Evolutionary conservation across 2,797 vertebrate species (phyloP).

Genomic region (Parauchenoglanis ngamensis): DNA sequence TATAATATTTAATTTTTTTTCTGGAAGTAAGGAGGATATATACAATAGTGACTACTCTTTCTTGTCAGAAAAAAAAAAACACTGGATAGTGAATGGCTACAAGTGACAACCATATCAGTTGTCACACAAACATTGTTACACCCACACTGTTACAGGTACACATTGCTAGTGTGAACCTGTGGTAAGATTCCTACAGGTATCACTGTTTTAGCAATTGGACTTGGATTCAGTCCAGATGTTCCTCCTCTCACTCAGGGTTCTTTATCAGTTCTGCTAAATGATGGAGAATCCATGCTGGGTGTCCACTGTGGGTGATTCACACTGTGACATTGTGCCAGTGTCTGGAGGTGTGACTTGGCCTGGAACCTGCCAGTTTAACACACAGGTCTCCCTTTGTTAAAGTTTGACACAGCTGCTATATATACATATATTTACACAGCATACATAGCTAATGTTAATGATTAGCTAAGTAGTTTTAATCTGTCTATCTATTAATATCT

Average conservation of each 20-base stretch:
- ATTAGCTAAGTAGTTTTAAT: background rate
- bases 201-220: background rate
- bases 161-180: background rate
- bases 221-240: slow-evolving; percentile 20
- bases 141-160: background rate
- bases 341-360: slow-evolving; percentile 7
- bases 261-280: slow-evolving; percentile 2
- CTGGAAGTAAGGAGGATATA: background rate
- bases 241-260: background rate
- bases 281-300: background rate
- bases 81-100: background rate
- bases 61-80: background rate
- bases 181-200: background rate
- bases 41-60: background rate
- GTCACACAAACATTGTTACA: background rate
- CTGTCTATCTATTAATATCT: background rate
- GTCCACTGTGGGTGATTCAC: slow-evolving; percentile 7
- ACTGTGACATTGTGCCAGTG: slow-evolving; percentile 26
- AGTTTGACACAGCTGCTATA: slow-evolving; percentile 1
- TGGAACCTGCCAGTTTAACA: background rate
- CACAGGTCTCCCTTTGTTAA: background rate
- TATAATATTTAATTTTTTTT: no score
- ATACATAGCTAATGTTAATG: background rate
- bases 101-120: no score
- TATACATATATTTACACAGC: background rate